These are phyloP conservation scores for Neosilurus hyrtlii DNA, from an alignment of 2,797 vertebrate genomes.

Conservation along the genomic window DNA sequence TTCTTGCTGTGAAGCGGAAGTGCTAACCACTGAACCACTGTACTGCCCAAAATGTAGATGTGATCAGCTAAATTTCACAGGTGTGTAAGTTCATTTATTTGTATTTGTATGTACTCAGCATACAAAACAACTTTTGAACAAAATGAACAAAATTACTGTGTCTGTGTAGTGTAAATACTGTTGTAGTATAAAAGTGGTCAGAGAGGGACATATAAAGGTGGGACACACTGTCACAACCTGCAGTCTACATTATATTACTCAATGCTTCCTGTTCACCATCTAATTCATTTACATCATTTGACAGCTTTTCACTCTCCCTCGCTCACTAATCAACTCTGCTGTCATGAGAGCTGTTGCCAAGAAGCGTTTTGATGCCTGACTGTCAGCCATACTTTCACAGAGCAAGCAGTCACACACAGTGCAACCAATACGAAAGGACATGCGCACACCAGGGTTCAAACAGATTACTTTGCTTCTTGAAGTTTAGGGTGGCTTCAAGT, in stretches of 20 bases:
- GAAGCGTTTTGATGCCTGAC: constrained; percentile 37
- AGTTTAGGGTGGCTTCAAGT: background rate
- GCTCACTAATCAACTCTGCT: constrained; percentile 39
- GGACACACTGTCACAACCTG: background rate
- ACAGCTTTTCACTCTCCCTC: constrained; percentile 28
- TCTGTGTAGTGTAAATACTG: too few species aligned
- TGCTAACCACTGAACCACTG: too few species aligned
- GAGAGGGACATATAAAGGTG: background rate
- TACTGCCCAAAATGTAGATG: too few species aligned
- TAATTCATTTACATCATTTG: constrained; percentile 31
- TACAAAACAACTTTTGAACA: too few species aligned
- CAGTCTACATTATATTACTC: constrained; percentile 22
- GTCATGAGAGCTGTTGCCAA: constrained; percentile 26
- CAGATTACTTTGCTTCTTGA: background rate
- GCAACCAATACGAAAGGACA: background rate
- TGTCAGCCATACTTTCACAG: constrained; percentile 30
- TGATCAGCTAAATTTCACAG: too few species aligned
- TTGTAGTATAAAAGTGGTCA: background rate
- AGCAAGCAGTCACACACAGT: constrained; percentile 12
- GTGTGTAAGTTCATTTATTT: too few species aligned
- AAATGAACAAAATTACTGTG: too few species aligned
- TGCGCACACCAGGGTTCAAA: background rate
- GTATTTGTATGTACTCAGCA: too few species aligned
- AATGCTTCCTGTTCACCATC: constrained; percentile 5
- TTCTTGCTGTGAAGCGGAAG: too few species aligned